phyloP scores from a whole-genome alignment of 2,797 vertebrate genomes.

The Sphenodon punctatus region DNA sequence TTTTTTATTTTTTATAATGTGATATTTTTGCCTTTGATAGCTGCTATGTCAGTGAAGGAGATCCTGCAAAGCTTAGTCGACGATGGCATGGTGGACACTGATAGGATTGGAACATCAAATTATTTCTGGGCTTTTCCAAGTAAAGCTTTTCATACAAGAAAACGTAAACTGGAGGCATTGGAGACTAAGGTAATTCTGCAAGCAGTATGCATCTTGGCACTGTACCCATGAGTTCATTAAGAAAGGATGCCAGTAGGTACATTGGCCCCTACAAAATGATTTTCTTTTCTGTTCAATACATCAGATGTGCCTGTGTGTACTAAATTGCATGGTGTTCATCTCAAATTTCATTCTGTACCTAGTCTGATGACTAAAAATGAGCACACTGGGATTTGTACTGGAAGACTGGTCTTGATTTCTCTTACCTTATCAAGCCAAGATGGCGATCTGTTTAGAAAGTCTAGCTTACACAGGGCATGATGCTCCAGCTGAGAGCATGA shows the following conservation, averaged over 20 bases:
- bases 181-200: constrained; percentile 88
- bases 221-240: not conserved
- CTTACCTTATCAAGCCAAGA: not conserved
- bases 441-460: not conserved
- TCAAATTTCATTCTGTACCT: too few species aligned
- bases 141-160: constrained; percentile 89
- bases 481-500: not conserved
- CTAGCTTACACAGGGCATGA: not conserved
- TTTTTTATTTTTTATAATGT: constrained; percentile 6
- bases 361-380: not conserved
- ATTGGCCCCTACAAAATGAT: not conserved
- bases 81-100: constrained; percentile 95
- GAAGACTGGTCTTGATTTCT: too few species aligned
- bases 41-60: constrained; percentile 95
- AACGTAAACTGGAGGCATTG: constrained; percentile 85
- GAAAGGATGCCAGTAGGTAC: not conserved
- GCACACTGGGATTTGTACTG: too few species aligned
- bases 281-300: not conserved
- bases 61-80: constrained; percentile 96
- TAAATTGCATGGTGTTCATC: not conserved
- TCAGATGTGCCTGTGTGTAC: not conserved
- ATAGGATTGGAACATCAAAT: constrained; percentile 95
- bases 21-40: constrained; percentile 70
- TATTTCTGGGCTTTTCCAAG: constrained; percentile 99
- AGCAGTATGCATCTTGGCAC: too few species aligned